Base-by-base conservation (phyloP, 2,113 vertebrate species). In the Opisthocomus hoazin region DNA sequence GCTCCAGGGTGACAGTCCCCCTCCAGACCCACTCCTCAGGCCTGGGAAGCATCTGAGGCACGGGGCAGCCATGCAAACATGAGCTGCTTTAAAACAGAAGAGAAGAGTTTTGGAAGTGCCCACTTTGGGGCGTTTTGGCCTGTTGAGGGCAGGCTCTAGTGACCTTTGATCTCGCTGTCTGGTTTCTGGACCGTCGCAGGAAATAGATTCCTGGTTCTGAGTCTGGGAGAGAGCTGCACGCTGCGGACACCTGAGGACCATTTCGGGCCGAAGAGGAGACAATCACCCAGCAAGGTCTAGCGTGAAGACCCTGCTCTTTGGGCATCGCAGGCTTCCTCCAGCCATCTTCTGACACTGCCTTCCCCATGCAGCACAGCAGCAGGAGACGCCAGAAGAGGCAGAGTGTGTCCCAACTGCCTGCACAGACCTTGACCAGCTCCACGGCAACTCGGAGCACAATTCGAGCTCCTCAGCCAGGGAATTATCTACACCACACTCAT, bases 51-150 rank as follows among this genome's bases (percentile, higher is more conserved):
- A 43, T 11, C 61, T 2, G 3, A 56, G 45, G 30, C 73, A 41
- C 0, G 2, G 15, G 34, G 46, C 70, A 74, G 64, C 50, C 2
- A 0, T 12, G 39, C 19, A 20, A 18, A 0, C 14, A 16, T 13
- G 46, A 70, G 50, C 54, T 51, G 48, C n/a, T 89, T 24, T 45
- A 27, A 26, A 77, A 66, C 12, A 12, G 46, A 65, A 15, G 54
- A 30, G 48, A 19, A 54, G 34, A 13, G 20, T 24, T 63, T 36
- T 63, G 37, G 51, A 21, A 8, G 29, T 46, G 36, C 34, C n/a
- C 15, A 1, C 34, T 2, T 50, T 18, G 65, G 41, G 7, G 15
- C 22, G 46, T 51, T 48, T 0, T 0, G 46, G 65, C 56, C 29
- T 41, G 65, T 45, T 45, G 46, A 4, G 34, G 45, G 27, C 6